Evolutionary conservation across 2,888 invertebrate genomes (phyloP).

Genomic region (Euphydryas editha): DNA sequence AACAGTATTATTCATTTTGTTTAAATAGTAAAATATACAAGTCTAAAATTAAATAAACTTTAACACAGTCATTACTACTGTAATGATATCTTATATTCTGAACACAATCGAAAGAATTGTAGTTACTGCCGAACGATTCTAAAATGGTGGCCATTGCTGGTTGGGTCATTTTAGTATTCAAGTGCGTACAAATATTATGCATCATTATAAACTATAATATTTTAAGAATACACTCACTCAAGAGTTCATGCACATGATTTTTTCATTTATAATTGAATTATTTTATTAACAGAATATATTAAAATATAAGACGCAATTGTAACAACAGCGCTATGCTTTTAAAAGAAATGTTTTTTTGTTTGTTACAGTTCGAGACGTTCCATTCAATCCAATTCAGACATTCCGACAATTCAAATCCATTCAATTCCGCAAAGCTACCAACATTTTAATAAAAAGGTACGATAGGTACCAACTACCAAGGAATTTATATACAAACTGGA

Average conservation of each 20-base stretch:
- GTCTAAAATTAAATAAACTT: background rate
- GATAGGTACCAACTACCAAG: too few relatives aligned
- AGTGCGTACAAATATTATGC: constrained; percentile 53
- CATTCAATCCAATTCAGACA: constrained; percentile 28
- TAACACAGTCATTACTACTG: background rate
- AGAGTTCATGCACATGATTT: constrained; percentile 81
- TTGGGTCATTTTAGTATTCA: constrained; percentile 68
- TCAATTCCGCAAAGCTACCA: constrained; percentile 17
- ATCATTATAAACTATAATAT: constrained; percentile 50
- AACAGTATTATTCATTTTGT: background rate
- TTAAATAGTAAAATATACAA: background rate
- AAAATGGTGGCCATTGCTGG: constrained; percentile 83
- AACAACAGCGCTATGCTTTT: constrained; percentile 73
- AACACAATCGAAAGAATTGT: constrained; percentile 55
- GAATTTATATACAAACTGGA: too few relatives aligned
- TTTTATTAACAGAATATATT: constrained; percentile 42
- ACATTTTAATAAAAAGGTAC: background rate
- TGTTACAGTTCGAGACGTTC: constrained; percentile 41
- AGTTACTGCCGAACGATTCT: constrained; percentile 70
- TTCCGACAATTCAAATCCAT: constrained; percentile 20
- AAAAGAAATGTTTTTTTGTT: constrained; percentile 70
- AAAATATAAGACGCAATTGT: constrained; percentile 70
- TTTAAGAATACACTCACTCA: constrained; percentile 72
- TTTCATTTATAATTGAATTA: constrained; percentile 53
- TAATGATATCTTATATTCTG: constrained; percentile 17